Evolutionary conservation across 2,797 vertebrate genomes (phyloP).

Genomic region (Bryconaethiops microstoma): DNA sequence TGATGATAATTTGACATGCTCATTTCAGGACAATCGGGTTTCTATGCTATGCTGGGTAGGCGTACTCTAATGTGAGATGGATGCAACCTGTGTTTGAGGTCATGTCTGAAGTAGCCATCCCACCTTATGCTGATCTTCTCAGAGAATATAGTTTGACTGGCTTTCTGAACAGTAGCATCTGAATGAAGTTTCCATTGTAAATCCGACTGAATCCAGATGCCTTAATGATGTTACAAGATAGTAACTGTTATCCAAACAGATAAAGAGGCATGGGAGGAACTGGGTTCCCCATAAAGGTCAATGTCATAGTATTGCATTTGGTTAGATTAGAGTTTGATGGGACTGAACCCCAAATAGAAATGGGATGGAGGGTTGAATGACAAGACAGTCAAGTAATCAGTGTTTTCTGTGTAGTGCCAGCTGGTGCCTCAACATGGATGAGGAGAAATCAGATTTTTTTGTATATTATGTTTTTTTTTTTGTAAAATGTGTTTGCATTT

Average conservation of each 20-base stretch:
- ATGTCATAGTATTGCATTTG: background rate
- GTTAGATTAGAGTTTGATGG: background rate
- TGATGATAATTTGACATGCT: background rate
- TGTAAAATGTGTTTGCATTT: too few relatives aligned
- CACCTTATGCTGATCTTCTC: background rate
- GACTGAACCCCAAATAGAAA: background rate
- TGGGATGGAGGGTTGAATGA: background rate
- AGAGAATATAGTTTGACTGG: background rate
- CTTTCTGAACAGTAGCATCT: background rate
- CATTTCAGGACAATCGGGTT: slow-evolving; percentile 9
- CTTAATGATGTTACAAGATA: background rate
- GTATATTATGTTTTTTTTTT: too few relatives aligned
- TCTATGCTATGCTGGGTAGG: background rate
- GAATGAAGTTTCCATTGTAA: background rate
- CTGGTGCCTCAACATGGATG: background rate
- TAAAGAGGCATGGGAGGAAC: background rate
- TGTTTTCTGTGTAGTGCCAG: background rate
- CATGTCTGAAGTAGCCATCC: background rate
- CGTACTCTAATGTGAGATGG: background rate
- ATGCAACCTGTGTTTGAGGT: background rate
- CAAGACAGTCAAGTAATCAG: background rate
- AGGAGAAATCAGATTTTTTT: background rate
- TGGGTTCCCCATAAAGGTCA: background rate
- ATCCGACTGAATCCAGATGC: background rate
- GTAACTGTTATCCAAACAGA: background rate